phyloP scores from a whole-genome alignment of 2,797 vertebrate species.

The Silurus lanzhouensis region DNA sequence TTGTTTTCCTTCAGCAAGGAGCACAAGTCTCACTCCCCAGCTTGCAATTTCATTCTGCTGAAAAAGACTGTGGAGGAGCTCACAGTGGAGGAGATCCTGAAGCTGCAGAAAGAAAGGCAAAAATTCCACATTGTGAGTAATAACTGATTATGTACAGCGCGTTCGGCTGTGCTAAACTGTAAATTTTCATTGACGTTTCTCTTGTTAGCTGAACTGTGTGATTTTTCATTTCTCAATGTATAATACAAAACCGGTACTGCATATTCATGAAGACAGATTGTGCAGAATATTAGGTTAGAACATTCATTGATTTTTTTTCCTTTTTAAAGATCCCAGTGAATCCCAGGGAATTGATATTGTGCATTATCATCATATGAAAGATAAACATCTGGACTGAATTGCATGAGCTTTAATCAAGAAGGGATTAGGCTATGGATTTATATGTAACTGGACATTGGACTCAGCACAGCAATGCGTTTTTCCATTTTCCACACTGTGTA shows the following conservation, averaged over 20 bases:
- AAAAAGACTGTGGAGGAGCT: conserved; percentile 82
- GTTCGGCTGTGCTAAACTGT: too few species aligned
- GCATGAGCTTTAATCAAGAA: background rate
- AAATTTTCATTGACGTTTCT: background rate
- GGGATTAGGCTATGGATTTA: background rate
- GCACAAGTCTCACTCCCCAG: conserved; percentile 79
- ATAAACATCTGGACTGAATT: background rate
- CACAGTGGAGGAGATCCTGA: conserved; percentile 80
- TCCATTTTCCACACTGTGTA: background rate
- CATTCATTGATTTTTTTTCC: background rate
- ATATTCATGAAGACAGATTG: background rate
- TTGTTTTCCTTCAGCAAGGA: conserved; percentile 73
- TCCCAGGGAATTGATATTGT: background rate
- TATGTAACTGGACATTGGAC: background rate
- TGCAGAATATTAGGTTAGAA: background rate
- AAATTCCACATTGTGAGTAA: conserved; percentile 79
- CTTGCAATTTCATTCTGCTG: conserved; percentile 79
- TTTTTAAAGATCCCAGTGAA: background rate
- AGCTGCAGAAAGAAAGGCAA: conserved; percentile 79
- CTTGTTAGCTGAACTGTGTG: background rate
- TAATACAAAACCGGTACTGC: background rate
- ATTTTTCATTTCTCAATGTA: too few species aligned
- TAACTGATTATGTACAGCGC: background rate
- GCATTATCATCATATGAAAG: background rate
- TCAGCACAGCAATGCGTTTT: background rate